Base-by-base conservation (phyloP, 2,113 vertebrate species). In the Lichenostomus cassidix region DNA sequence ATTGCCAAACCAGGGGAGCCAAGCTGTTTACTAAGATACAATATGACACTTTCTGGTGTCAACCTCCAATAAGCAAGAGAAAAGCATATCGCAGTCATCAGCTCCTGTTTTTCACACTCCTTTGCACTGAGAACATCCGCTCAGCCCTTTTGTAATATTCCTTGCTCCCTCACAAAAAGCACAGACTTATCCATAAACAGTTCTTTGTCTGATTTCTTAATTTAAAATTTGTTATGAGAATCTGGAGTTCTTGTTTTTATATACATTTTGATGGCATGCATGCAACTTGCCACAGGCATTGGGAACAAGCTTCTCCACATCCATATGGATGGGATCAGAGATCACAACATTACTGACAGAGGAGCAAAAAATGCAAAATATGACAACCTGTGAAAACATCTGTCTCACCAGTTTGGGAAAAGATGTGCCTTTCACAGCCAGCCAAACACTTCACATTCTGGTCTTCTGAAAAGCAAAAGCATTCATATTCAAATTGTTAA, bases 381-480 rank as follows among this genome's bases (percentile, higher is more conserved):
- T 29, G 68, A 76, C 83, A 96, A 95, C 78, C 67, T 95, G 87
- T 68, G 60, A 95, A 96, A 97, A 95, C 89, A 97, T 87, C 91
- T 92, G 87, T 82, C 84, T 86, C 63, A 18, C 41, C n/a, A 86
- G 52, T 86, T 47, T 90, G 81, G 56, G 77, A 83, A 95, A 96
- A 86, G 80, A 58, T 73, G 28, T 83, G 74, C 62, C 55, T 95
- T 95, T 94, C 67, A 83, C 37, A 95, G 80, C 31, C 76, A 96
- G 74, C 82, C 89, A 95, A 92, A 62, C 33, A 69, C 29, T 75
- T 89, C 69, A 53, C 11, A 31, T 87, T 90, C 73, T 60, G 42
- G 33, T 68, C 64, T 95, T 90, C 25, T 68, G n/a, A 90, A 92
- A 88, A 89, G 23, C 49, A 93, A 88, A 89, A 53, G 44, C 53